Percentiles rank a stretch among this genome's conserved stretches.
phyloP scores from a whole-genome alignment of 2,888 invertebrate species.

The Campoplex nolae region DNA sequence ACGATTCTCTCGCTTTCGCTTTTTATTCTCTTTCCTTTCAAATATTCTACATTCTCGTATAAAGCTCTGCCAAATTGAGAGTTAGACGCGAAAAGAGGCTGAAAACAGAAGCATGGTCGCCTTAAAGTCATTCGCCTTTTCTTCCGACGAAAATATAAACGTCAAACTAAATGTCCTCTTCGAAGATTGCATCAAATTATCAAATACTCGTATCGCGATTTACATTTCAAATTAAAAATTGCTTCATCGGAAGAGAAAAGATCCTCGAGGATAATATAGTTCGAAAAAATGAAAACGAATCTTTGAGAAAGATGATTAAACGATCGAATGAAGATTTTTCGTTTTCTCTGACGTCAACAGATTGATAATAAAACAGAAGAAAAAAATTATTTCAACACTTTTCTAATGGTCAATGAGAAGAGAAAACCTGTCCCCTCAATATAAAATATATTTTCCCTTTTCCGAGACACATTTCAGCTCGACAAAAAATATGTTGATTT shows the following conservation, averaged over 20 bases:
- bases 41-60: conserved; percentile 67
- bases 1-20: conserved; percentile 51
- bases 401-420: background rate
- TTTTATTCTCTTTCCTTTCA: conserved; percentile 54
- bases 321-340: conserved; percentile 50
- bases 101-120: background rate
- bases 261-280: too few species aligned
- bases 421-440: background rate
- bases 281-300: background rate
- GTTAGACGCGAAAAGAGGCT: conserved; percentile 29
- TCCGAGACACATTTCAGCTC: background rate
- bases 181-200: background rate
- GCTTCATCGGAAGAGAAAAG: background rate
- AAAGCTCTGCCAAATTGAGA: conserved; percentile 72
- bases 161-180: background rate
- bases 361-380: background rate
- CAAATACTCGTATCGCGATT: background rate
- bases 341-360: background rate
- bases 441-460: background rate
- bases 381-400: background rate
- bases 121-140: conserved; percentile 12
- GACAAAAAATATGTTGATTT: conserved; percentile 16
- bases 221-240: background rate
- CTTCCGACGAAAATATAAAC: background rate
- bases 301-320: conserved; percentile 16